Base-by-base conservation (phyloP, 2,888 invertebrate genomes). In the Syrphus vitripennis region DNA sequence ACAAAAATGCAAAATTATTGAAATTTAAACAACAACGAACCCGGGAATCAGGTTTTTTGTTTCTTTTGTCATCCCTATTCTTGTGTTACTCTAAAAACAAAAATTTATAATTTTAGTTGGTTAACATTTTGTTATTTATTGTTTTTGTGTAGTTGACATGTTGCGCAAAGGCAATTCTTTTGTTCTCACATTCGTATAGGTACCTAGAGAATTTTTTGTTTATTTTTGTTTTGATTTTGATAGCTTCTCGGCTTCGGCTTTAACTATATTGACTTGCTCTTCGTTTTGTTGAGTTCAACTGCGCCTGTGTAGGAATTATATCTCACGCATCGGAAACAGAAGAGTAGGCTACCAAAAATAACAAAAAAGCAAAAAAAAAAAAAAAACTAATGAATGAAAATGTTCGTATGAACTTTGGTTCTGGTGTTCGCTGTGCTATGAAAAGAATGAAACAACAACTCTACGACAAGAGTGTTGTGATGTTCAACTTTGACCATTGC, bases 221-320 rank as follows among this genome's bases (percentile, higher is more conserved):
- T 71, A 42, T 65, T 61, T 86, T 74, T 86, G 70, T 82, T 82
- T 86, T 86, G 76, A 79, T 84, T 84, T 84, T 81, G 86, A 81
- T 84, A 81, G 84, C 80, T 53, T 34, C 57, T 80, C 57, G 37
- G 31, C 19, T 65, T 31, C 29, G 31, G 29, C 55, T 55, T 31
- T 16, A 10, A 16, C 4, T 55, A 50, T 55, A 50, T 55, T 31
- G 14, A 55, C 16, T 55, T 67, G 63, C 69, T 80, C 9, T 16
- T 63, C 21, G 42, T 21, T 67, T 70, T 24, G n/a, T 4, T 0
- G 14, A 4, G 40, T 4, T 26, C 42, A 16, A 65, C 14, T 82
- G 82, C 86, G 86, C 86, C 34, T 74, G 86, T 78, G 86, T 69
- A 12, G 16, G 53, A 61, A 61, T 45, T 31, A 29, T 34, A 71